Evolutionary conservation across 2,888 invertebrate genomes (phyloP).

Genomic region (Eupithecia abbreviata): DNA sequence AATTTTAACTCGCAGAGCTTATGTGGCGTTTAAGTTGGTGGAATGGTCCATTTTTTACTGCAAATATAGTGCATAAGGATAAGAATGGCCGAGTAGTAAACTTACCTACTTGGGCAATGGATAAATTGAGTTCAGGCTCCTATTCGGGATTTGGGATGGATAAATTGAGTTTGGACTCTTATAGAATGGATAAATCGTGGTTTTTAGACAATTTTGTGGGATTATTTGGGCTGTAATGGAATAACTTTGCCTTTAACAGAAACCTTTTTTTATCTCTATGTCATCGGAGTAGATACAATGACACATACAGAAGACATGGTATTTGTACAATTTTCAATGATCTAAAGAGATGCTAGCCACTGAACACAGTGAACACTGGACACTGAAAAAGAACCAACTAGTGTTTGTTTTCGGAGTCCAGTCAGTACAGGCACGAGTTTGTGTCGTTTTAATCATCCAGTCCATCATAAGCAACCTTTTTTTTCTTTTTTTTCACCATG

Average conservation of each 20-base stretch:
- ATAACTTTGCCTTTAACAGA: not conserved
- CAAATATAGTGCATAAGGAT: constrained; percentile 28
- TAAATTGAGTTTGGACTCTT: not conserved
- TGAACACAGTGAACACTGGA: too few relatives aligned
- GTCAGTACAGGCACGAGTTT: not conserved
- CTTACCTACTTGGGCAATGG: constrained; percentile 4
- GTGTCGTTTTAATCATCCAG: not conserved
- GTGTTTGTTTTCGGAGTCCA: too few relatives aligned
- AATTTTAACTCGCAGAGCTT: constrained; percentile 48
- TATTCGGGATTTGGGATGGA: not conserved
- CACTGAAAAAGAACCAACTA: too few relatives aligned
- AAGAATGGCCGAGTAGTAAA: constrained; percentile 20
- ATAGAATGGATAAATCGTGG: not conserved
- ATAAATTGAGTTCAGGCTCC: not conserved
- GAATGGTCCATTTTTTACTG: constrained; percentile 47
- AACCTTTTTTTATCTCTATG: not conserved
- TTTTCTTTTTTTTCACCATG: too few relatives aligned
- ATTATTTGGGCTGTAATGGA: not conserved
- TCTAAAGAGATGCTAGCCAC: too few relatives aligned
- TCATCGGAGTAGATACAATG: not conserved
- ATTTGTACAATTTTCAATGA: not conserved
- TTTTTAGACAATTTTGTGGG: not conserved
- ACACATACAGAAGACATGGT: not conserved
- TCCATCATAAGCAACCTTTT: too few relatives aligned
- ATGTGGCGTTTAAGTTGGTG: constrained; percentile 48